Conservation (phyloP, 2,888 invertebrate genomes). For the Gandaritis pyraliata region DNA sequence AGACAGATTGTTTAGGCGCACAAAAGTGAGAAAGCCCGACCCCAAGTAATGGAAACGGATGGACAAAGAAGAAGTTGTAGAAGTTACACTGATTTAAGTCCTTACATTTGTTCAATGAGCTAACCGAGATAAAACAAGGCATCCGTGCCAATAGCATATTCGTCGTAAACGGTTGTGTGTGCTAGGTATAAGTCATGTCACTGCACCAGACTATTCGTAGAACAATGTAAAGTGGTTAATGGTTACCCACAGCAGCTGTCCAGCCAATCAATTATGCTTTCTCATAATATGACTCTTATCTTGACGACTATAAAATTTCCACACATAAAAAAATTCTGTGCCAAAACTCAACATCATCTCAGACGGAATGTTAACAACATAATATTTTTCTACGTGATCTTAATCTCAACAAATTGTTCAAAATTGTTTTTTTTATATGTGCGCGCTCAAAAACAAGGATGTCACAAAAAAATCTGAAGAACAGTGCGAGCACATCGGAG, state of each 20-base stretch:
- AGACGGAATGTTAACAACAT: constrained; percentile 78
- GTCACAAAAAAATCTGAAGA: constrained; percentile 40
- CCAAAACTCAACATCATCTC: constrained; percentile 78
- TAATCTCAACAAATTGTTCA: constrained; percentile 78
- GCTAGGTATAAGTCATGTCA: constrained; percentile 30
- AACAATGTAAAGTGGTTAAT: constrained; percentile 62
- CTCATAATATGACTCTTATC: constrained; percentile 73
- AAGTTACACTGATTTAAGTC: not conserved
- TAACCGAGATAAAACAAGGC: constrained; percentile 5
- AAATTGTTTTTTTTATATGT: constrained; percentile 73
- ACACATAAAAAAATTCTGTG: constrained; percentile 72
- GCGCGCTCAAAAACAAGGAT: constrained; percentile 61
- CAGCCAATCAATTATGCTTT: constrained; percentile 74
- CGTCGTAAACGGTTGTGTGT: constrained; percentile 24
- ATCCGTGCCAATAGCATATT: constrained; percentile 23
- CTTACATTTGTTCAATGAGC: constrained; percentile 6
- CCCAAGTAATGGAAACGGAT: too few species aligned
- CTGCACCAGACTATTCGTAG: constrained; percentile 50
- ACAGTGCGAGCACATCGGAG: constrained; percentile 53
- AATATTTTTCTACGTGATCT: constrained; percentile 76
- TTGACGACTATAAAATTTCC: constrained; percentile 75
- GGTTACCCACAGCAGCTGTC: constrained; percentile 73
- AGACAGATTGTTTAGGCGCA: too few species aligned
- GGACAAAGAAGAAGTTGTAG: too few species aligned
- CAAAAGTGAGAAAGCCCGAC: too few species aligned